Base-by-base conservation (phyloP, 2,888 invertebrate species). In the Andrena trimmerana region DNA sequence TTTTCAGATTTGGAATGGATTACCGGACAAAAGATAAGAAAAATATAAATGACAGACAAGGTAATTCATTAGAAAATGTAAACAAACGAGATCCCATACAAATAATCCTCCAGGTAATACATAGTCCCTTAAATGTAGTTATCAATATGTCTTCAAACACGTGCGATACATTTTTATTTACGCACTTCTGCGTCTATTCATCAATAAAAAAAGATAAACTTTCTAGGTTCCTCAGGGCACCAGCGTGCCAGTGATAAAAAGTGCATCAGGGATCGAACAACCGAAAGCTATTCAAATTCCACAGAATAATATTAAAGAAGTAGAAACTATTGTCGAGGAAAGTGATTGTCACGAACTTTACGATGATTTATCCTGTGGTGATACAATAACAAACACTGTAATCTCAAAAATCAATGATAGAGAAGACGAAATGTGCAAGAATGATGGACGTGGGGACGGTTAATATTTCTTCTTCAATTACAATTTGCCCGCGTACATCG, bases 71-170 rank as follows among this genome's bases (percentile, higher is more conserved):
- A 74, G 33, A 70, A 24, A 78, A 67, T 81, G 73, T 74, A 60
- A 63, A 68, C 24, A 78, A 77, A 7, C 86, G 88, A 69, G 82
- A 87, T 20, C 87, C 86, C 16, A 83, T 91, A 36, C 85, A 90
- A 86, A 66, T 89, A 67, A 80, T 89, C 57, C 71, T 78, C 8
- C 84, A 92, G 80, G 88, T 91, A 90, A 72, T 60, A 20, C 48
- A 6, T 54, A 59, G 5, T 73, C 33, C 33, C 33, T 24, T 69
- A 24, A 27, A 33, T 67, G 16, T 63, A 29, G 0, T 1, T 27
- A 10, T 8, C 16, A 4, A 8, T 27, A 27, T 27, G 6, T 2
- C 20, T 66, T 20, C n/a, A 42, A 27, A n/a, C 2, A 1, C 42
- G 33, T 29, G 20, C 1, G 6, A 1, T 33, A 5, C n/a, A 33